These are phyloP conservation scores for Pollenia labialis DNA, from an alignment of 2,888 invertebrate species.

Conservation along the genomic window DNA sequence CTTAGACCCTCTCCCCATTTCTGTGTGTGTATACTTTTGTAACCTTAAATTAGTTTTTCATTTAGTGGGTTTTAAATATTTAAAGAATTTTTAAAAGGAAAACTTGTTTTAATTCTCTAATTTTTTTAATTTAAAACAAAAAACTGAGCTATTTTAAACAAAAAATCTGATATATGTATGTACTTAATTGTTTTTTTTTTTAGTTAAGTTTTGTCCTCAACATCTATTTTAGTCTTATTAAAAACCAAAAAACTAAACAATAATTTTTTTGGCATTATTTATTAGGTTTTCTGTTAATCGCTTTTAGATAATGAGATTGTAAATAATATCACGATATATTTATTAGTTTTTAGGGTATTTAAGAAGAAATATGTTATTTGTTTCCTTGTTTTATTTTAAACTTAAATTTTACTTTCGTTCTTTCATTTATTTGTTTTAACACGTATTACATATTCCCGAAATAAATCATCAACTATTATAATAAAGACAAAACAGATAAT, in stretches of 20 bases:
- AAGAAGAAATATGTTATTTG: slow-evolving; percentile 56
- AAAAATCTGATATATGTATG: slow-evolving; percentile 1
- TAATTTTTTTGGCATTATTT: slow-evolving; percentile 61
- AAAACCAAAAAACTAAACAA: slow-evolving; percentile 34
- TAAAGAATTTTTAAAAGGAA: not conserved
- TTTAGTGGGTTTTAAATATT: slow-evolving; percentile 24
- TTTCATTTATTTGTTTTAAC: slow-evolving; percentile 50
- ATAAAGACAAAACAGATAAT: slow-evolving; percentile 33
- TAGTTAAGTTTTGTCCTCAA: slow-evolving; percentile 22
- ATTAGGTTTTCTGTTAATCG: slow-evolving; percentile 49
- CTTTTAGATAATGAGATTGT: slow-evolving; percentile 58
- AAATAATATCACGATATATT: slow-evolving; percentile 58
- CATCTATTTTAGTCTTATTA: slow-evolving; percentile 40
- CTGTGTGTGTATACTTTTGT: slow-evolving; percentile 24
- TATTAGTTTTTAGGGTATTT: slow-evolving; percentile 53
- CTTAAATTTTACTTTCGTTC: slow-evolving; percentile 26
- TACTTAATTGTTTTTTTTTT: slow-evolving; percentile 56
- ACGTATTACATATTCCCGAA: slow-evolving; percentile 37
- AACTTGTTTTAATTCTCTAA: not conserved
- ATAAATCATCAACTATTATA: slow-evolving; percentile 52
- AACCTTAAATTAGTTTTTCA: slow-evolving; percentile 15
- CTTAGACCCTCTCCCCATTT: slow-evolving; percentile 13
- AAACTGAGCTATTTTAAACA: not conserved
- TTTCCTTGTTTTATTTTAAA: slow-evolving; percentile 48
- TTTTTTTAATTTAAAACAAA: not conserved